Percentiles rank a stretch among this genome's conserved stretches.
These are phyloP conservation scores for Onthophagus sagittarius DNA, from an alignment of 2,888 invertebrate species.

Conservation along the genomic window DNA sequence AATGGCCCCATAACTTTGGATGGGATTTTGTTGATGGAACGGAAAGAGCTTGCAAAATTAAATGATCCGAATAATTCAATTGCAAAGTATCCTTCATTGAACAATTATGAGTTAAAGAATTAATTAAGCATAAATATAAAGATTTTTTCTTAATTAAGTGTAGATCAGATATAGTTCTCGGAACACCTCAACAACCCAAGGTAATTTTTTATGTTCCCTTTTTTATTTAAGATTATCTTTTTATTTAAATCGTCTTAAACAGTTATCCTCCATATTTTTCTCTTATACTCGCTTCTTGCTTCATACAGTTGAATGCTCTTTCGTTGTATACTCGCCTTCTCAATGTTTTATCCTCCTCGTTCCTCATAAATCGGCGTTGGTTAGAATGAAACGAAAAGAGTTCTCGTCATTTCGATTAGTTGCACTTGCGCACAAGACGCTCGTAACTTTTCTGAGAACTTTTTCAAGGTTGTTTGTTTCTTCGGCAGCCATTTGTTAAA, in stretches of 20 bases:
- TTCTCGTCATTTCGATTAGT: slow-evolving; percentile 13
- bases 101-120: not conserved
- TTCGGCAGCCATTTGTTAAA: slow-evolving; percentile 48
- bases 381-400: not conserved
- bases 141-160: not conserved
- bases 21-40: slow-evolving; percentile 19
- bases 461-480: slow-evolving; percentile 47
- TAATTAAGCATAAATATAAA: not conserved
- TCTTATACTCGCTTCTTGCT: not conserved
- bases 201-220: not conserved
- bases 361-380: not conserved
- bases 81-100: slow-evolving; percentile 1
- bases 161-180: not conserved
- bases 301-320: slow-evolving; percentile 7
- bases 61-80: not conserved
- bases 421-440: slow-evolving; percentile 39
- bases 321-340: not conserved
- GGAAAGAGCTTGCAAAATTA: not conserved
- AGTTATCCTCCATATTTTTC: slow-evolving; percentile 7
- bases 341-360: not conserved
- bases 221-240: not conserved
- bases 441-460: slow-evolving; percentile 47
- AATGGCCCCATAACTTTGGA: slow-evolving; percentile 48
- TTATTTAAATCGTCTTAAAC: not conserved
- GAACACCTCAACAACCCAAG: not conserved